Percentiles rank a stretch among this genome's conserved stretches.
phyloP scores from a whole-genome alignment of 2,113 vertebrate species.

The Cathartes aura region DNA sequence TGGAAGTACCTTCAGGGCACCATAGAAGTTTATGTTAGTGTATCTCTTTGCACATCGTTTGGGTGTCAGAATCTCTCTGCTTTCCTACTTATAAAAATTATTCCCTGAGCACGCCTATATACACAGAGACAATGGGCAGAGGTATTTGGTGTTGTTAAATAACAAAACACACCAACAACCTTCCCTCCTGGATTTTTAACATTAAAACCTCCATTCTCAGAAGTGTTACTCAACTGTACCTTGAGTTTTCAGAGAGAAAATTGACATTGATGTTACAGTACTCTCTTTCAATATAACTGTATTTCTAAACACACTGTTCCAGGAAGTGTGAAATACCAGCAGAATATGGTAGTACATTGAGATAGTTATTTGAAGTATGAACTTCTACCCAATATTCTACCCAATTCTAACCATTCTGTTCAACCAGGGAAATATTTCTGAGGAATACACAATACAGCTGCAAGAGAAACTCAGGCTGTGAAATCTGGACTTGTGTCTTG shows the following conservation, averaged over 20 bases:
- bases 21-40: conserved; percentile 71
- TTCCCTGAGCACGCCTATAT: conserved; percentile 50
- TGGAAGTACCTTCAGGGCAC: conserved; percentile 68
- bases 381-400: neutral
- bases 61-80: conserved; percentile 69
- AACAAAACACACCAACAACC: neutral
- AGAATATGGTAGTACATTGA: neutral
- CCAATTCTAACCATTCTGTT: neutral
- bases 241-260: conserved; percentile 1
- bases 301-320: neutral
- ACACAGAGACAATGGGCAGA: neutral
- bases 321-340: neutral
- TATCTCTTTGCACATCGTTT: conserved; percentile 71
- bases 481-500: neutral
- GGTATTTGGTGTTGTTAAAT: neutral
- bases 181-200: neutral
- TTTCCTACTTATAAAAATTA: conserved; percentile 70
- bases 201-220: neutral
- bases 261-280: neutral
- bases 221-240: neutral
- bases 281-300: neutral
- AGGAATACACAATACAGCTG: neutral
- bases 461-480: neutral
- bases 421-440: neutral
- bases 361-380: neutral